These are phyloP conservation scores for Drosophila dives DNA, from an alignment of 2,888 invertebrate genomes.

Conservation along the genomic window DNA sequence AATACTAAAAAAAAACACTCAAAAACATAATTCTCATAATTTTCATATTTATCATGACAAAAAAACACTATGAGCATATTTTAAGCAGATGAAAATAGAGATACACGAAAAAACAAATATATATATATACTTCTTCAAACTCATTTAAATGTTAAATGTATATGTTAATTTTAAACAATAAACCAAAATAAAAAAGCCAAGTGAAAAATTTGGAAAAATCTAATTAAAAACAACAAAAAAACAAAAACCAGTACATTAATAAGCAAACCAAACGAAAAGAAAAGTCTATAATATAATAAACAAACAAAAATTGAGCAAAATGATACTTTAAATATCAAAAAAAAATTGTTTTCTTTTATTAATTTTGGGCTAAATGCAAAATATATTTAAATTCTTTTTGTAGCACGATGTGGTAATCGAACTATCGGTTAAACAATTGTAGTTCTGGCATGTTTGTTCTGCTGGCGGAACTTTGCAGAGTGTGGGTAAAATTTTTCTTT, in stretches of 20 bases:
- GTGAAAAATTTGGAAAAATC: constrained; percentile 52
- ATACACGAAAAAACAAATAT: constrained; percentile 33
- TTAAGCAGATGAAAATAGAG: constrained; percentile 42
- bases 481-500: neutral
- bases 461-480: no score
- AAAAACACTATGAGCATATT: constrained; percentile 42
- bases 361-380: neutral
- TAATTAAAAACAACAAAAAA: constrained; percentile 39
- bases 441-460: neutral
- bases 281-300: constrained; percentile 73
- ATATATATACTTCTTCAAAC: constrained; percentile 54
- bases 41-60: constrained; percentile 24
- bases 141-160: constrained; percentile 80
- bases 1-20: constrained; percentile 8
- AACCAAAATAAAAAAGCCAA: constrained; percentile 37
- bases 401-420: neutral
- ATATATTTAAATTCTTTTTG: neutral
- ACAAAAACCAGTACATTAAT: constrained; percentile 43
- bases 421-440: neutral
- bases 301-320: constrained; percentile 59
- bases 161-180: constrained; percentile 78
- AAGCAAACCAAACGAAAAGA: constrained; percentile 69
- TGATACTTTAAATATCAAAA: constrained; percentile 68
- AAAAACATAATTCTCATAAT: constrained; percentile 13
- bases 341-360: constrained; percentile 1